phyloP scores from a whole-genome alignment of 92 coral and sea anemone genomes.

The Bergia puertoricense region DNA sequence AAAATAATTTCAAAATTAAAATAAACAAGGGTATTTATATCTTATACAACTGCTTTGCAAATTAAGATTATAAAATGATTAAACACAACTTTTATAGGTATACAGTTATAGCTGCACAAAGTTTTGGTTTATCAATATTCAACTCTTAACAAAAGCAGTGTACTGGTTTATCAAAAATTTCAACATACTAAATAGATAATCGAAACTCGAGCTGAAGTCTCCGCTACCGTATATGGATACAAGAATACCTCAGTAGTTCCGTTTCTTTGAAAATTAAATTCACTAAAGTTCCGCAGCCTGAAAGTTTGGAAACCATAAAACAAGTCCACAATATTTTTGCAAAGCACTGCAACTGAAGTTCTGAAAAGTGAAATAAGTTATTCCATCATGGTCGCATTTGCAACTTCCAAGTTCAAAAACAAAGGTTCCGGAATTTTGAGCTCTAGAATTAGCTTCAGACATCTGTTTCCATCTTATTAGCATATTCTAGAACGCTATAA shows the following conservation, averaged over 20 bases:
- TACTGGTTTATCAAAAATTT: background rate
- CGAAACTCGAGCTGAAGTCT: background rate
- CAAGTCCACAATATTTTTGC: background rate
- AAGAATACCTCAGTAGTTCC: background rate
- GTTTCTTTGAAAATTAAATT: background rate
- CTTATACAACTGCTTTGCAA: background rate
- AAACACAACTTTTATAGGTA: background rate
- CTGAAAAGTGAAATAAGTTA: background rate
- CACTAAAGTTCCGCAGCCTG: background rate
- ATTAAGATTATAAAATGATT: background rate
- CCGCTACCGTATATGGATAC: background rate
- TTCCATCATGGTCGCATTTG: background rate
- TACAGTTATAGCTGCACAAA: background rate
- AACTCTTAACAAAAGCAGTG: background rate
- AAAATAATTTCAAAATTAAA: background rate
- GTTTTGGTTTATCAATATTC: background rate
- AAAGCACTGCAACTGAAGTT: background rate
- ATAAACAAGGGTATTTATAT: background rate
- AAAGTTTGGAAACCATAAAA: background rate
- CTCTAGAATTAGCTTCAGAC: background rate
- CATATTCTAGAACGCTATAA: constrained; percentile 23
- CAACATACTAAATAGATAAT: background rate
- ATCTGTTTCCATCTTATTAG: constrained; percentile 27
- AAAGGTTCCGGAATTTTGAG: background rate
- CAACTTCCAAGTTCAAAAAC: background rate